Evolutionary conservation across 2,113 vertebrate species (phyloP).

Genomic region (Peucedramus taeniatus): DNA sequence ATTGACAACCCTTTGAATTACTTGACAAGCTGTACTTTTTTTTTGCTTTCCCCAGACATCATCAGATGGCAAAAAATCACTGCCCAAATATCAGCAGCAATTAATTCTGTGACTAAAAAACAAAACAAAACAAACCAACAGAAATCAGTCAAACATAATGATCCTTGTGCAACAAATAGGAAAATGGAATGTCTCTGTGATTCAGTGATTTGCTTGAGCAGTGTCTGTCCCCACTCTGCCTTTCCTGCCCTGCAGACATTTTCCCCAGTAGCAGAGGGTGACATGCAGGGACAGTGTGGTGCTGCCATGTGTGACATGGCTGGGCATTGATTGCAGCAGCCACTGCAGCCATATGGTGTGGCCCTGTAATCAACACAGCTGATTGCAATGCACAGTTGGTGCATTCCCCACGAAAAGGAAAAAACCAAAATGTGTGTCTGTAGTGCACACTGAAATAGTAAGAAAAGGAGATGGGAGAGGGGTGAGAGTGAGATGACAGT

Average conservation of each 20-base stretch:
- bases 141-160: background rate
- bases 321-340: background rate
- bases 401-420: background rate
- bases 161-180: background rate
- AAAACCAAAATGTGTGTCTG: background rate
- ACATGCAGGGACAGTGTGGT: background rate
- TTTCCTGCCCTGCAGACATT: background rate
- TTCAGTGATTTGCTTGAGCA: background rate
- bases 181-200: background rate
- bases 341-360: background rate
- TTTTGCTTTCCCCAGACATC: background rate
- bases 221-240: background rate
- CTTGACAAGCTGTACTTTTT: background rate
- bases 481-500: background rate
- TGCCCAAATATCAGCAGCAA: background rate
- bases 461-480: background rate
- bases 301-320: background rate
- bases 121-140: background rate
- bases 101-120: background rate
- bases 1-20: background rate
- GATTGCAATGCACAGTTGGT: background rate
- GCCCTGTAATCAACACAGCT: background rate
- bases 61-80: background rate
- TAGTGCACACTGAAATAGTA: background rate
- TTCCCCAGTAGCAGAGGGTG: background rate